Evolutionary conservation across 2,797 vertebrate genomes (phyloP), one percentile per base, ranked within the genome.

Genomic region (Galago senegalensis): DNA sequence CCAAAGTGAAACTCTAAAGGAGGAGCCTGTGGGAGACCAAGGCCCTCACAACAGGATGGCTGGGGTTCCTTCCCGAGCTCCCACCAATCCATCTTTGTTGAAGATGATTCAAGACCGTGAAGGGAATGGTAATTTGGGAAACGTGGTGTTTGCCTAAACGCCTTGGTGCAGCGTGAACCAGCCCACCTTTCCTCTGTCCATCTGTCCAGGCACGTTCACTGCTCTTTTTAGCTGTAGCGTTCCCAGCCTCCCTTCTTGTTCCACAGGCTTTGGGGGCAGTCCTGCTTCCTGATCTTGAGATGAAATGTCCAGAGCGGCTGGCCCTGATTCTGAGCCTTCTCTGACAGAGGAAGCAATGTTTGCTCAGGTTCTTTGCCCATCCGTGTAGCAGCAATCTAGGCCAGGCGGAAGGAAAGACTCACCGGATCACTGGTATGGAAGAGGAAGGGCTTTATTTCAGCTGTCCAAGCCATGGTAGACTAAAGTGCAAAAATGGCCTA

Each of bases 141-240:
- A n/a, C 16, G 25, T 0, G 2, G 17, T 17, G 69, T 84, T 73
- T 58, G 37, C 77, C 4, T 73, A 58, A 82, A 18, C 46, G 46
- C 20, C 20, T 21, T 27, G 40, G 60, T 63, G 18, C 13, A 31
- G 65, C 23, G 31, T 65, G 67, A 23, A 37, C 27, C 18, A 86
- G 25, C 40, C 23, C 11, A 18, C 16, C 60, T 67, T 72, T 61
- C 18, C 29, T n/a, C 75, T 17, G n/a, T 46, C n/a, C 23, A 17
- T 63, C 27, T 31, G 37, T n/a, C 31, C 20, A 8, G 3, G 14
- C 2, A n/a, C 3, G 1, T 31, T 4, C 12, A 46, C 12, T 3
- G 0, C 53, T 69, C 17, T 56, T 61, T 86, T 58, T 17, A 20
- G 46, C 37, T 21, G 9, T 2, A 21, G 79, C 16, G n/a, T 65